Conservation (phyloP, 2,113 vertebrate species). For the Leucosticte australis region DNA sequence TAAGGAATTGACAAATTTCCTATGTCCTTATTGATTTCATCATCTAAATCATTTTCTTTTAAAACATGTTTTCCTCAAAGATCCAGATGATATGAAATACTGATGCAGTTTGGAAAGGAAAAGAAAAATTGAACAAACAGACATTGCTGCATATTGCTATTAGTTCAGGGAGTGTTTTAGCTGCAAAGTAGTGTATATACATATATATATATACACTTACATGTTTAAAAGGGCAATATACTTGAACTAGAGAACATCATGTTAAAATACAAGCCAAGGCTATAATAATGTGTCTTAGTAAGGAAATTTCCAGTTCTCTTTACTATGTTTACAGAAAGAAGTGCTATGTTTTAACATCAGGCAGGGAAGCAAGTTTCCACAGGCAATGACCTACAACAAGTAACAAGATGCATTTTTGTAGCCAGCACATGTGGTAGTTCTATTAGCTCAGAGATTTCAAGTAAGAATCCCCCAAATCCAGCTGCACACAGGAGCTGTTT, state of each 20-base stretch:
- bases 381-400: conserved; percentile 22
- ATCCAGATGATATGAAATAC: background rate
- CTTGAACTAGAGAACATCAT: background rate
- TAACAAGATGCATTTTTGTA: conserved; percentile 39
- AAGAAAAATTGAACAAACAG: background rate
- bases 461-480: conserved; percentile 30
- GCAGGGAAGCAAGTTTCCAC: conserved; percentile 55
- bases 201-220: background rate
- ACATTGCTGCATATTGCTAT: background rate
- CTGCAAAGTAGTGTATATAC: background rate
- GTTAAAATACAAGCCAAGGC: background rate
- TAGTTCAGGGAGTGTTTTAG: background rate
- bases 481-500: conserved; percentile 40
- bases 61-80: background rate
- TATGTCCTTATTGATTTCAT: background rate
- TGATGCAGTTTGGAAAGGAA: background rate
- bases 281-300: background rate
- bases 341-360: conserved; percentile 9
- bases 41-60: background rate
- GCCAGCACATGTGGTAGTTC: conserved; percentile 58
- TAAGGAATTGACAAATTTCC: background rate
- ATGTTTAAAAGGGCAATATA: background rate
- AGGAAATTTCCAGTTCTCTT: conserved; percentile 43
- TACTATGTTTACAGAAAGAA: conserved; percentile 43
- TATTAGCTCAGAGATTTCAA: conserved; percentile 23